Evolutionary conservation across 2,797 vertebrate genomes (phyloP).

Genomic region (Gouania willdenowi): DNA sequence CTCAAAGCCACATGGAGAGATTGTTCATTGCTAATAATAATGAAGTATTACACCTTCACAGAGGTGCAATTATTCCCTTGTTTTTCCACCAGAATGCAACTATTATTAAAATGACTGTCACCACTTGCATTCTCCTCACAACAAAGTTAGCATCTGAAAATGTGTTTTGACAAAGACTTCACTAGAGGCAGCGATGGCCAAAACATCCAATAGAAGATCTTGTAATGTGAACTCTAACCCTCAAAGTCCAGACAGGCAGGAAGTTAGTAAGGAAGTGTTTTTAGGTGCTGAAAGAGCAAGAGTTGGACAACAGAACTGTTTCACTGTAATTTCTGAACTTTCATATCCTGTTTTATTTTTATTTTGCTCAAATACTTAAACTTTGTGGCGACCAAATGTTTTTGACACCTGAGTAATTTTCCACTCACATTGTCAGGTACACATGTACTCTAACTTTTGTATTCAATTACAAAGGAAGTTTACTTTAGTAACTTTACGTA

Average conservation of each 20-base stretch:
- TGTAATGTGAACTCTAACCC: slow-evolving; percentile 56
- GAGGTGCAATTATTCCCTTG: too few relatives aligned
- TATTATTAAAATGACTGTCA: too few relatives aligned
- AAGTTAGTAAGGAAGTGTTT: slow-evolving; percentile 67
- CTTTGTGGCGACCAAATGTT: too few relatives aligned
- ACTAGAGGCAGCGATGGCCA: slow-evolving; percentile 1
- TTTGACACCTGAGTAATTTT: too few relatives aligned
- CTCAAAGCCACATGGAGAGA: slow-evolving; percentile 11
- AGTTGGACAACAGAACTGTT: slow-evolving; percentile 29
- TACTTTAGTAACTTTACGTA: too few relatives aligned
- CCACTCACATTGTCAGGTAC: too few relatives aligned
- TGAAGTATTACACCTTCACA: too few relatives aligned
- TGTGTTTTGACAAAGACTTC: not conserved
- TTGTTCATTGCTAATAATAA: too few relatives aligned
- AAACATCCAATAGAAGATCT: slow-evolving; percentile 1
- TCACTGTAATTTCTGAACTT: slow-evolving; percentile 39
- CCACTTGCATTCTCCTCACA: too few relatives aligned
- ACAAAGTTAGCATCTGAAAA: not conserved
- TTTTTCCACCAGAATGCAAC: too few relatives aligned
- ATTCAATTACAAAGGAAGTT: too few relatives aligned
- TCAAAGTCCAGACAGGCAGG: slow-evolving; percentile 66
- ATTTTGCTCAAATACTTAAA: slow-evolving; percentile 14
- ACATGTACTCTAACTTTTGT: too few relatives aligned
- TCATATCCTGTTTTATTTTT: slow-evolving; percentile 57
- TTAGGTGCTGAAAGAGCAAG: slow-evolving; percentile 39